phyloP scores from a whole-genome alignment of 1,140 invertebrate genomes.

The Aphidius gifuensis region DNA sequence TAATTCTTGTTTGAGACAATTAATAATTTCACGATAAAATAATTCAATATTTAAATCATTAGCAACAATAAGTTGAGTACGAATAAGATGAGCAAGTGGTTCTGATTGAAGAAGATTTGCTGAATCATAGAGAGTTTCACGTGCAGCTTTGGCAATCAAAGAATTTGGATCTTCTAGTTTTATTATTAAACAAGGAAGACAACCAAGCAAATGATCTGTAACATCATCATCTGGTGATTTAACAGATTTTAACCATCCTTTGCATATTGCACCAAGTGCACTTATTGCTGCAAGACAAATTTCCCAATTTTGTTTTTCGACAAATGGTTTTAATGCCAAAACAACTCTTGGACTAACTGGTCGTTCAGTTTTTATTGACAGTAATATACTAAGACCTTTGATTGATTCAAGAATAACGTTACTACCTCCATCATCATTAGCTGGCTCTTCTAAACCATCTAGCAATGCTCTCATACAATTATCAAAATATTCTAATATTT shows the following conservation, averaged over 20 bases:
- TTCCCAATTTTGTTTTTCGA: conserved; percentile 48
- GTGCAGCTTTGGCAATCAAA: conserved; percentile 37
- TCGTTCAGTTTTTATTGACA: conserved; percentile 37
- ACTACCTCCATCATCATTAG: conserved; percentile 33
- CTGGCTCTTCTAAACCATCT: conserved; percentile 44
- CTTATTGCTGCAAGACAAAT: conserved; percentile 42
- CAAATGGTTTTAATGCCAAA: conserved; percentile 44
- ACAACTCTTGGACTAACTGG: conserved; percentile 44
- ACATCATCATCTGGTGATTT: conserved; percentile 38
- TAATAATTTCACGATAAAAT: conserved; percentile 38
- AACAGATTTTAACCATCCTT: conserved; percentile 37
- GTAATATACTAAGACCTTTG: conserved; percentile 38
- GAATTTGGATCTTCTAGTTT: conserved; percentile 42
- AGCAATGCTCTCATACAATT: conserved; percentile 41
- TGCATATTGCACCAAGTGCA: conserved; percentile 37
- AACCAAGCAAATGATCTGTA: conserved; percentile 44
- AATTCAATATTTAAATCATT: conserved; percentile 34
- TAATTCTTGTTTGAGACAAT: conserved; percentile 38
- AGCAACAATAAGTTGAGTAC: conserved; percentile 30
- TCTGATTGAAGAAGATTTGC: conserved; percentile 34
- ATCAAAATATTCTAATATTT: conserved; percentile 48
- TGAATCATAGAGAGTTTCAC: conserved; percentile 37
- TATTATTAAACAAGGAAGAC: conserved; percentile 43
- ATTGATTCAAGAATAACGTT: conserved; percentile 46
- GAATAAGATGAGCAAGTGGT: conserved; percentile 32